phyloP scores from a whole-genome alignment of 2,888 invertebrate genomes.

The Tridacna gigas region DNA sequence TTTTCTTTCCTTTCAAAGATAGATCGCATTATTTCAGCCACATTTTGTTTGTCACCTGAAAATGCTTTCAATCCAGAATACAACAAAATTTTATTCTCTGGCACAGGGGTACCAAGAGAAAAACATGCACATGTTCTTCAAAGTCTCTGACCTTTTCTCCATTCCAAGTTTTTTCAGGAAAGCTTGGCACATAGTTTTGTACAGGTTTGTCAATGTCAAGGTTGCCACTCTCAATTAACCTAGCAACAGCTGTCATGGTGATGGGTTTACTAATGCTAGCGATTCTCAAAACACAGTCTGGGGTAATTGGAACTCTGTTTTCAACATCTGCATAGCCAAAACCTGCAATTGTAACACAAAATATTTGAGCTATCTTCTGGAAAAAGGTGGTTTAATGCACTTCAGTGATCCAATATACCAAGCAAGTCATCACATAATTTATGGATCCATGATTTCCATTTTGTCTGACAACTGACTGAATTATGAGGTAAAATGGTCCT shows the following conservation, averaged over 20 bases:
- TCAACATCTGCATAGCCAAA: conserved; percentile 86
- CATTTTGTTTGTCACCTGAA: background rate
- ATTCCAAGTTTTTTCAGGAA: conserved; percentile 86
- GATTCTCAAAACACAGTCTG: conserved; percentile 87
- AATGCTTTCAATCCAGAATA: background rate
- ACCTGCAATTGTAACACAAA: conserved; percentile 46
- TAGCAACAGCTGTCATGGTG: conserved; percentile 86
- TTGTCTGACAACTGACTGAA: no score
- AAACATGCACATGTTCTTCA: background rate
- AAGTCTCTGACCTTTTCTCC: conserved; percentile 83
- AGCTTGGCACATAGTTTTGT: conserved; percentile 86
- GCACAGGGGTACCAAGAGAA: background rate
- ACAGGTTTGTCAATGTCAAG: conserved; percentile 87
- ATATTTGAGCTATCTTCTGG: background rate
- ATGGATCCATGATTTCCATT: no score
- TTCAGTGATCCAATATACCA: no score
- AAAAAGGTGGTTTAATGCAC: no score
- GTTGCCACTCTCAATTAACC: conserved; percentile 86
- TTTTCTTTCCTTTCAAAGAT: no score
- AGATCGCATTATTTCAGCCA: no score
- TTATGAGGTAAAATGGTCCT: no score
- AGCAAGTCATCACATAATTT: no score
- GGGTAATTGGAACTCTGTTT: conserved; percentile 85
- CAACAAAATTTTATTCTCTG: background rate
- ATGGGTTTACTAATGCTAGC: conserved; percentile 88